Percentiles rank a stretch among this genome's conserved stretches.
These are phyloP conservation scores for Zaprionus ghesquierei DNA, from an alignment of 1,140 invertebrate genomes.

Conservation along the genomic window DNA sequence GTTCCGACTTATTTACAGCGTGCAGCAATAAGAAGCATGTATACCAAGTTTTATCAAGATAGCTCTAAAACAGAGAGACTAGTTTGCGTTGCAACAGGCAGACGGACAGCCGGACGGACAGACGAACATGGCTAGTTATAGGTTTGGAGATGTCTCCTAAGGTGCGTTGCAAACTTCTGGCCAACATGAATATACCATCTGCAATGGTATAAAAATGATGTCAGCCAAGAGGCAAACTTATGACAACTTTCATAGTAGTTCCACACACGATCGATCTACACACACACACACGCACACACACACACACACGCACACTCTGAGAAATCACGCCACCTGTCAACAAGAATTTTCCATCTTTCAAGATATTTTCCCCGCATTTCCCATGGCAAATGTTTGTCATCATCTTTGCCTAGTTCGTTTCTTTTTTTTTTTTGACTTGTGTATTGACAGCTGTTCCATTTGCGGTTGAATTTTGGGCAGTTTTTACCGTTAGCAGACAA, in stretches of 20 bases:
- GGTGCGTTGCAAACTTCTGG: too few species aligned
- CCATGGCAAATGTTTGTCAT: slow-evolving; percentile 5
- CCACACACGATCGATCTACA: background rate
- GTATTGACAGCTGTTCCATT: slow-evolving; percentile 22
- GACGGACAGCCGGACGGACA: too few species aligned
- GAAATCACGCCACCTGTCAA: slow-evolving; percentile 15
- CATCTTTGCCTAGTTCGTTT: background rate
- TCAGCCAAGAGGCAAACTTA: background rate
- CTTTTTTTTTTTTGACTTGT: too few species aligned
- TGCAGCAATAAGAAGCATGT: too few species aligned
- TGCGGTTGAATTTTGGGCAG: slow-evolving; percentile 14
- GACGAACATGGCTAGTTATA: too few species aligned
- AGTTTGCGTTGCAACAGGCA: too few species aligned
- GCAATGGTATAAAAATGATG: background rate
- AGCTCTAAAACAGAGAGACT: too few species aligned
- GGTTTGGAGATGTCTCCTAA: too few species aligned
- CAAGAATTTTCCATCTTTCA: too few species aligned
- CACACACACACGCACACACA: background rate
- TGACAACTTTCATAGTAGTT: background rate
- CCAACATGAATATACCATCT: too few species aligned
- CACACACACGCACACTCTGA: background rate
- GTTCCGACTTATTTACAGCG: too few species aligned
- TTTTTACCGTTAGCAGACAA: slow-evolving; percentile 3
- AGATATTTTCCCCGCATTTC: slow-evolving; percentile 3
- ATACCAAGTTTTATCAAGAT: too few species aligned